These are phyloP conservation scores for Orthosia gracilis DNA, from an alignment of 2,888 invertebrate genomes.

Conservation along the genomic window DNA sequence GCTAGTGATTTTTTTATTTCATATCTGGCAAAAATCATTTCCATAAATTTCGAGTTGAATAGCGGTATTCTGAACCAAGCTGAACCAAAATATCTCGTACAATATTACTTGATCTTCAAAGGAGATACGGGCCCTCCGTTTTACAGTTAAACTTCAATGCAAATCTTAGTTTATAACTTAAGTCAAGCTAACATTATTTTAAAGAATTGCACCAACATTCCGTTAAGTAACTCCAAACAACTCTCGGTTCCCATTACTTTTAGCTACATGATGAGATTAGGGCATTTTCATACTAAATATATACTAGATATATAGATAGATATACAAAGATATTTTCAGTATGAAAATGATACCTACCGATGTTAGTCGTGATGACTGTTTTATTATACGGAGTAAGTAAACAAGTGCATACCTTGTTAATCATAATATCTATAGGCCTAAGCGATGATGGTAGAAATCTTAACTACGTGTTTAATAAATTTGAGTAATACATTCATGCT, in stretches of 20 bases:
- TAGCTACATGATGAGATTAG: constrained; percentile 7
- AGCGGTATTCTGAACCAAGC: background rate
- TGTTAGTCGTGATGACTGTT: background rate
- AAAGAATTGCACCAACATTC: constrained; percentile 31
- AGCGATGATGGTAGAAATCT: background rate
- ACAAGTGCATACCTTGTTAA: background rate
- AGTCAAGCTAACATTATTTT: constrained; percentile 36
- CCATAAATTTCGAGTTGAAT: background rate
- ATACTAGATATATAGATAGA: no score
- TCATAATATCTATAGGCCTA: background rate
- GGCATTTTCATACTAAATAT: background rate
- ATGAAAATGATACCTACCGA: no score
- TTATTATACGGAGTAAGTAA: background rate
- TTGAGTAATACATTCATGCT: no score
- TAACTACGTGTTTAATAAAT: no score
- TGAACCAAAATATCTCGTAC: constrained; percentile 7
- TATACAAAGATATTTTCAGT: no score
- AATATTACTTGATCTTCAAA: background rate
- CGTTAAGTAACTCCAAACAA: constrained; percentile 25
- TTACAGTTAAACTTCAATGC: constrained; percentile 38
- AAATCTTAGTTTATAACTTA: constrained; percentile 38
- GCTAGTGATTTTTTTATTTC: background rate
- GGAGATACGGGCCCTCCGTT: constrained; percentile 8
- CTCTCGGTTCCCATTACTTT: constrained; percentile 23
- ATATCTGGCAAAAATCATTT: background rate